Evolutionary conservation across 2,113 vertebrate species (phyloP).

Genomic region (Hippocampus comes): DNA sequence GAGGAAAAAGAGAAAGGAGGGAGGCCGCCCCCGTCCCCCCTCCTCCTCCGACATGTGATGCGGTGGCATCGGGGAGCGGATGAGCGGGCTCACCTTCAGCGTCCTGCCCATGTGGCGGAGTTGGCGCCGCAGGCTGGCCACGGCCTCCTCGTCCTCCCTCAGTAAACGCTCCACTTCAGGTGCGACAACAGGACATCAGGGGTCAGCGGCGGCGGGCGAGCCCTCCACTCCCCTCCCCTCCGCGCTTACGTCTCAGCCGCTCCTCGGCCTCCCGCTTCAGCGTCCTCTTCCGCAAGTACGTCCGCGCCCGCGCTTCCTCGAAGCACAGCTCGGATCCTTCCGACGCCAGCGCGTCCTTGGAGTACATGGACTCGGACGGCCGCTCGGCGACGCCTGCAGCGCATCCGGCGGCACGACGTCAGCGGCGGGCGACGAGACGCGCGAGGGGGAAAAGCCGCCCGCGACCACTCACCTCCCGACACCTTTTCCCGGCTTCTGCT

Average conservation of each 20-base stretch:
- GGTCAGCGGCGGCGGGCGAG: not conserved
- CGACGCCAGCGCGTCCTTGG: conserved; percentile 66
- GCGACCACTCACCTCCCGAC: conserved; percentile 57
- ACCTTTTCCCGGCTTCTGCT: conserved; percentile 32
- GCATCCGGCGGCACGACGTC: not conserved
- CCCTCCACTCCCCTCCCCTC: not conserved
- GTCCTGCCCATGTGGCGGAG: not conserved
- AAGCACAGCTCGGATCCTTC: conserved; percentile 79
- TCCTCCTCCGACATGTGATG: not conserved
- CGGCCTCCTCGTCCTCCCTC: not conserved
- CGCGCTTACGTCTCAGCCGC: conserved; percentile 16
- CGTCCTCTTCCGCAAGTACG: conserved; percentile 57
- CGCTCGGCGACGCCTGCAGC: conserved; percentile 46
- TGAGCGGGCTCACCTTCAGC: not conserved
- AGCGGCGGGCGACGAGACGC: not conserved
- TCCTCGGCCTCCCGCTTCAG: conserved; percentile 53
- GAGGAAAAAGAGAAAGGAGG: not conserved
- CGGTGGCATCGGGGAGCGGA: not conserved
- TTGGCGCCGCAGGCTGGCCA: not conserved
- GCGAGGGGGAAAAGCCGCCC: fast-evolving
- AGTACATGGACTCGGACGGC: conserved; percentile 70
- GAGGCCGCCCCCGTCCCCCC: not conserved
- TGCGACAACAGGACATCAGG: not conserved
- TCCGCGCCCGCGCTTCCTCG: conserved; percentile 79
- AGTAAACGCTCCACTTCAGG: not conserved